These are phyloP conservation scores for Actinemys pallida DNA, from an alignment of 2,113 vertebrate genomes.

Conservation along the genomic window DNA sequence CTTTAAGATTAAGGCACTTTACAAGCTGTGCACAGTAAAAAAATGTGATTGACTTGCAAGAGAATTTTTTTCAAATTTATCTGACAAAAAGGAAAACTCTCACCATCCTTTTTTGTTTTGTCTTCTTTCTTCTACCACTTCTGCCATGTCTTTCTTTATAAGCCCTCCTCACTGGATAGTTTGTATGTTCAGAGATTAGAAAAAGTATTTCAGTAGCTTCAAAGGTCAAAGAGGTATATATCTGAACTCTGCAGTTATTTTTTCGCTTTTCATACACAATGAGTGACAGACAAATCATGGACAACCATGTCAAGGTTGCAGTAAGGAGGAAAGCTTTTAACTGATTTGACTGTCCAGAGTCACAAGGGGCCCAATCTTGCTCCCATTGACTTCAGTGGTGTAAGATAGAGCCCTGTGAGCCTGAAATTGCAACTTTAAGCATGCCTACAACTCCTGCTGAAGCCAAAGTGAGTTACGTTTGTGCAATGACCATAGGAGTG, in stretches of 20 bases:
- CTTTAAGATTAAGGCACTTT: slow-evolving; percentile 1
- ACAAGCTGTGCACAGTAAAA: not conserved
- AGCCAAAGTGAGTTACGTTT: not conserved
- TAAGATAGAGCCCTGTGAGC: not conserved
- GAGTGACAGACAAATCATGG: not conserved
- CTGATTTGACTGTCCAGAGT: not conserved
- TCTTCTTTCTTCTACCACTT: not conserved
- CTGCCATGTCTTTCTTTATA: not conserved
- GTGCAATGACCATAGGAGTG: not conserved
- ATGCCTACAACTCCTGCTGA: not conserved
- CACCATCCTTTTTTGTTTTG: not conserved
- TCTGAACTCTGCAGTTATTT: not conserved
- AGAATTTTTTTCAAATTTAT: not conserved
- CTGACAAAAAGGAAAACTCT: not conserved
- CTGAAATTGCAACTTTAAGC: not conserved
- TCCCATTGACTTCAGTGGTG: not conserved
- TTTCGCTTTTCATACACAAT: not conserved
- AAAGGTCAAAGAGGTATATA: not conserved
- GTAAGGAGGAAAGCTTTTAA: not conserved
- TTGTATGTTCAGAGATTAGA: not conserved
- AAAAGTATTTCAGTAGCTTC: not conserved
- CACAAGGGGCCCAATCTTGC: fast-evolving
- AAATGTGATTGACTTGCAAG: not conserved
- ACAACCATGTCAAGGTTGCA: not conserved
- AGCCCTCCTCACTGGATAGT: not conserved